Conservation (phyloP, 2,113 vertebrate species). For the Protobothrops mucrosquamatus region DNA sequence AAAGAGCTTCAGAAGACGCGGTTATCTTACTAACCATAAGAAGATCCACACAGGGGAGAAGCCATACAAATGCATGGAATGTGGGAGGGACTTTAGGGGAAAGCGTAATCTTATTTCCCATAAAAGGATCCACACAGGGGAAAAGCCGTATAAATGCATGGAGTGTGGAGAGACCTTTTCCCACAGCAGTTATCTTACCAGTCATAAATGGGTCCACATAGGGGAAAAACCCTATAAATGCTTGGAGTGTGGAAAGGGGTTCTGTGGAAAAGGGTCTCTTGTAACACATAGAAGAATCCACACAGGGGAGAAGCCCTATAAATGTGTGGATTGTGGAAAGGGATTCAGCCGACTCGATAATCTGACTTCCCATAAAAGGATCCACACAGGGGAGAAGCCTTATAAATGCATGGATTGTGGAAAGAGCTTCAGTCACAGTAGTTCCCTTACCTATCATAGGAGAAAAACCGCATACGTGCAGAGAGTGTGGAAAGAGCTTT, state of each 20-base stretch:
- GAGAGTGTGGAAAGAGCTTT: not conserved
- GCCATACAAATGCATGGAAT: not conserved
- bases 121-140: not conserved
- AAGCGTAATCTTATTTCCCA: not conserved
- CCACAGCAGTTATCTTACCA: not conserved
- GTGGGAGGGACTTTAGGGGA: not conserved
- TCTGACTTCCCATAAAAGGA: not conserved
- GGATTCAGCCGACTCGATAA: not conserved
- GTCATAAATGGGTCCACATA: not conserved
- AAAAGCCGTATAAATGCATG: not conserved
- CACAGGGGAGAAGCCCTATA: not conserved
- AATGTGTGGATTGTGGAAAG: not conserved
- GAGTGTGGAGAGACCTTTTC: not conserved
- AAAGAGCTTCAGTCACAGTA: not conserved
- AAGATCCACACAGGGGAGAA: not conserved
- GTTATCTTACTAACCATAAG: not conserved
- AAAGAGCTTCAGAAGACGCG: not conserved
- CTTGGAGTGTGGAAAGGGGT: not conserved
- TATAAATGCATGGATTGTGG: not conserved
- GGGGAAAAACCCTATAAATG: not conserved
- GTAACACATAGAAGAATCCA: not conserved
- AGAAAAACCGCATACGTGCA: not conserved
- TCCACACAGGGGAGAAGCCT: not conserved
- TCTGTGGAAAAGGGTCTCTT: too few relatives aligned
- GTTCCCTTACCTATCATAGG: not conserved